Conservation (phyloP, 2,888 invertebrate species). For the Chrysotoxum bicinctum region DNA sequence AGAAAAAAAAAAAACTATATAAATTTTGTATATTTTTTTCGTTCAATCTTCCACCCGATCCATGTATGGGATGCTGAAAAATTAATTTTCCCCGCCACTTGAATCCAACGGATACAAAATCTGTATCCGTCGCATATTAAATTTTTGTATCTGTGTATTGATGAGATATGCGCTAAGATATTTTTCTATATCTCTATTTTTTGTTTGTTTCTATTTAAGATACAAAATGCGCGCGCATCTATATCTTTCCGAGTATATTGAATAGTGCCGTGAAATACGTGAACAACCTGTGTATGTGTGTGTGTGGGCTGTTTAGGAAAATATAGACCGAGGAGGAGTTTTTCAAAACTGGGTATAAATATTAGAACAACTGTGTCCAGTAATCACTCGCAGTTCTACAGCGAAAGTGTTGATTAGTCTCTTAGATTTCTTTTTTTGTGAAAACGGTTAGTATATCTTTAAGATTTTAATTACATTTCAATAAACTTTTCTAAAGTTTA, state of each 20-base stretch:
- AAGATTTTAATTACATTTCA: constrained; percentile 11
- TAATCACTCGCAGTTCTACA: constrained; percentile 82
- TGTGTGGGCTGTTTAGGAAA: constrained; percentile 68
- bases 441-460: constrained; percentile 78
- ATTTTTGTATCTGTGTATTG: constrained; percentile 43
- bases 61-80: constrained; percentile 81
- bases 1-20: constrained; percentile 48
- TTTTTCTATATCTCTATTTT: constrained; percentile 15
- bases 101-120: constrained; percentile 75
- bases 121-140: constrained; percentile 67
- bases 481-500: constrained; percentile 4
- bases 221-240: constrained; percentile 60
- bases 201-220: constrained; percentile 67
- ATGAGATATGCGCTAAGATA: constrained; percentile 6
- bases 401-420: constrained; percentile 82
- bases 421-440: constrained; percentile 77
- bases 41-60: constrained; percentile 78
- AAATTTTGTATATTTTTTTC: constrained; percentile 63
- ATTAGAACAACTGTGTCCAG: constrained; percentile 81
- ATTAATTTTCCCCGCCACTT: constrained; percentile 70
- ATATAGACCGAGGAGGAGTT: constrained; percentile 63
- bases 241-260: background rate
- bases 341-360: constrained; percentile 79
- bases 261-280: constrained; percentile 47
- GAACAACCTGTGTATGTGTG: constrained; percentile 57